phyloP scores from a whole-genome alignment of 2,113 vertebrate species.

The Podarcis cretensis region DNA sequence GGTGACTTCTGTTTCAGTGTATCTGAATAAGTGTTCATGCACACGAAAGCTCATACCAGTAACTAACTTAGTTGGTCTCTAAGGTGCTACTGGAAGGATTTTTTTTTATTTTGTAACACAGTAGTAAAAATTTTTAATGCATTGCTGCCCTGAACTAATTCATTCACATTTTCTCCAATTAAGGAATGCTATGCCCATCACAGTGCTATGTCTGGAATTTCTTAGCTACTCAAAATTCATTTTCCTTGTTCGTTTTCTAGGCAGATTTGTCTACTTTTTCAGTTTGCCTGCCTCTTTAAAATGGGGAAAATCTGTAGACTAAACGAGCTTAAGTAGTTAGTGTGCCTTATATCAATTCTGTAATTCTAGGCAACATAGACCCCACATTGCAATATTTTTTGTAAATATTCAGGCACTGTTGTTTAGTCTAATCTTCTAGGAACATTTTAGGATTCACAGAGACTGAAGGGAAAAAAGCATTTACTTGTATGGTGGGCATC shows the following conservation, averaged over 20 bases:
- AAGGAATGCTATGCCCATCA: neutral
- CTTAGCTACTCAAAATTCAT: constrained; percentile 33
- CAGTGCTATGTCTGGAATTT: constrained; percentile 32
- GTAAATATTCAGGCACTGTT: constrained; percentile 36
- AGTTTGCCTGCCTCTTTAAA: neutral
- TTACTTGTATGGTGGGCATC: constrained; percentile 34
- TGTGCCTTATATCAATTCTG: neutral
- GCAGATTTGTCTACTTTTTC: constrained; percentile 4
- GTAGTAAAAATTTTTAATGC: too few species aligned
- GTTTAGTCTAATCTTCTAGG: constrained; percentile 38
- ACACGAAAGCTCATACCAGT: too few species aligned
- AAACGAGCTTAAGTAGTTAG: constrained; percentile 22
- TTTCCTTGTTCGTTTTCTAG: constrained; percentile 40
- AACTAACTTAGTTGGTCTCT: too few species aligned
- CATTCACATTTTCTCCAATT: neutral
- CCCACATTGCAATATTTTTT: neutral
- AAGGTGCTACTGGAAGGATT: too few species aligned
- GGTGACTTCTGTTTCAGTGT: too few species aligned
- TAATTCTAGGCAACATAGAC: constrained; percentile 1
- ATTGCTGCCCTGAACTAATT: neutral
- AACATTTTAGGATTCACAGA: neutral
- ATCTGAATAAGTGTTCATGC: too few species aligned
- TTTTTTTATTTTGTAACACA: neutral
- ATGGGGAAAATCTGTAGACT: neutral
- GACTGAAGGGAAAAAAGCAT: constrained; percentile 22